Evolutionary conservation across 2,797 vertebrate genomes (phyloP).

Genomic region (Channa striata): DNA sequence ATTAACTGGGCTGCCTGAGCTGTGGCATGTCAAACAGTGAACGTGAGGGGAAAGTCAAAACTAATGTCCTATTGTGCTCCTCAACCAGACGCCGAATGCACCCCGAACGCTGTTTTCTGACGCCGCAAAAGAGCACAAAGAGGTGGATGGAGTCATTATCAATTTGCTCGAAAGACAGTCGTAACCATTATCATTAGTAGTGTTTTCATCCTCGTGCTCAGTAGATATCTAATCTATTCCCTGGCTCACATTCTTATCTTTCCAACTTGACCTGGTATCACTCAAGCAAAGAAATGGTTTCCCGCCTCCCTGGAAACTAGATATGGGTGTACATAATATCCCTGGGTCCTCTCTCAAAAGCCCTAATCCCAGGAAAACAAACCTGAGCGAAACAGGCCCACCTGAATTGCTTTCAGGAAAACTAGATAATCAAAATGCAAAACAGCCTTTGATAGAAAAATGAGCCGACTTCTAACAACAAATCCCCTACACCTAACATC

Average conservation of each 20-base stretch:
- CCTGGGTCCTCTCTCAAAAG: constrained; percentile 60
- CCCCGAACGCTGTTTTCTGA: constrained; percentile 64
- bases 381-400: constrained; percentile 65
- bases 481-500: constrained; percentile 78
- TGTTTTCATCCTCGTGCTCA: constrained; percentile 62
- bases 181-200: constrained; percentile 71
- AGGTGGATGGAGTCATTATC: constrained; percentile 53
- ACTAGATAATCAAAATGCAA: constrained; percentile 84
- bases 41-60: constrained; percentile 77
- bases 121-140: constrained; percentile 41
- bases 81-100: constrained; percentile 49
- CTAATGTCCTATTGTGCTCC: constrained; percentile 61
- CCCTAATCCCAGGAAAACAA: constrained; percentile 74
- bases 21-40: constrained; percentile 70
- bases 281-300: constrained; percentile 69
- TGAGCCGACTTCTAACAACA: constrained; percentile 73
- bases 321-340: constrained; percentile 77
- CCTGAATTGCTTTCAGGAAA: constrained; percentile 74
- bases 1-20: constrained; percentile 76
- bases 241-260: constrained; percentile 65
- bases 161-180: constrained; percentile 61
- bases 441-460: constrained; percentile 79
- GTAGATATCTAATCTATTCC: constrained; percentile 65
- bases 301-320: constrained; percentile 61
- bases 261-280: constrained; percentile 77